Conservation (phyloP, 2,797 vertebrate genomes). For the Xenopus petersii region DNA sequence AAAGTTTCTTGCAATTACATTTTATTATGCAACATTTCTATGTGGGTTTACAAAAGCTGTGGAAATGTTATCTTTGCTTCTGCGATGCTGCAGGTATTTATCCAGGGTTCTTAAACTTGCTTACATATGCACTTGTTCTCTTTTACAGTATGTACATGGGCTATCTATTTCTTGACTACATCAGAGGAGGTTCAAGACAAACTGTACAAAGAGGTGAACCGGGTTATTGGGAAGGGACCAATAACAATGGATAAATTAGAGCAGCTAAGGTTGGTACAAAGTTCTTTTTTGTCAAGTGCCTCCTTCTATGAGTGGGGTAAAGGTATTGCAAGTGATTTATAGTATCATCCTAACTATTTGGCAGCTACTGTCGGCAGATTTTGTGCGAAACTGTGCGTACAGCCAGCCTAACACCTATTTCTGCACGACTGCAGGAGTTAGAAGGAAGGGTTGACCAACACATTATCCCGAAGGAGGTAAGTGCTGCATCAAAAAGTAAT, state of each 20-base stretch:
- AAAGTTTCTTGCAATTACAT: too few relatives aligned
- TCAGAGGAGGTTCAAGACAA: conserved; percentile 86
- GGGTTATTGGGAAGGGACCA: conserved; percentile 78
- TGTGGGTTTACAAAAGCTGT: too few relatives aligned
- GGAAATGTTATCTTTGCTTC: too few relatives aligned
- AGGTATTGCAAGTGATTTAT: too few relatives aligned
- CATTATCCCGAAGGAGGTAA: conserved; percentile 90
- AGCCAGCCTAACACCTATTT: conserved; percentile 88
- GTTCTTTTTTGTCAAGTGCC: too few relatives aligned
- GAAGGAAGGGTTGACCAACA: conserved; percentile 89
- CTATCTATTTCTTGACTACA: conserved; percentile 85
- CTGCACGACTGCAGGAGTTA: conserved; percentile 86
- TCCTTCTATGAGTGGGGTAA: too few relatives aligned
- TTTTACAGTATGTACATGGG: conserved; percentile 89
- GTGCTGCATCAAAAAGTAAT: conserved; percentile 21
- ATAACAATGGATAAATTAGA: conserved; percentile 85
- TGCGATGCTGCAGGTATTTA: too few relatives aligned
- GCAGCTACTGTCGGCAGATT: conserved; percentile 89
- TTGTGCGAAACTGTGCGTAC: conserved; percentile 90
- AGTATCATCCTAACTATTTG: background rate
- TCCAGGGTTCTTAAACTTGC: too few relatives aligned
- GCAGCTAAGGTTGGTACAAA: conserved; percentile 77
- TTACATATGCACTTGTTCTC: conserved; percentile 7
- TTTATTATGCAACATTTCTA: too few relatives aligned
- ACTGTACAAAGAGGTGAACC: conserved; percentile 77